Evolutionary conservation across 2,888 invertebrate genomes (phyloP), one percentile per base, ranked within the genome.

Genomic region (Coenonympha glycerion): DNA sequence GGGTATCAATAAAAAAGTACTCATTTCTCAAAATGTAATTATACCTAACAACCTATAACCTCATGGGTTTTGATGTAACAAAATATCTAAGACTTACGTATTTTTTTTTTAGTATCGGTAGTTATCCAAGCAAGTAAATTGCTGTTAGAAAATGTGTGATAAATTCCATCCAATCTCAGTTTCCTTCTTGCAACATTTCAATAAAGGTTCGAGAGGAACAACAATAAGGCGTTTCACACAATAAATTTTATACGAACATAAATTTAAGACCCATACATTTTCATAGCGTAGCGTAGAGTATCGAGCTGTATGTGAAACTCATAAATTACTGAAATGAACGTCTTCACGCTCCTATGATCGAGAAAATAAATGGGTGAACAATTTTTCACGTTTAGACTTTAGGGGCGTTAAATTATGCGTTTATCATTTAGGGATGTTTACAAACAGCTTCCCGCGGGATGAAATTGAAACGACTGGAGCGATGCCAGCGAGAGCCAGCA

Each of bases 391-490:
- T 78, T 76, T 73, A n/a, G n/a, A n/a, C n/a, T n/a, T n/a, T n/a
- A 69, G 73, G 68, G 73, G 81, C 79, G 78, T 81, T 83, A 84
- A 84, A 83, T 82, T 81, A 80, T 80, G 77, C 79, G 81, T 85
- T 84, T 80, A 85, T 83, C 83, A 84, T 84, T 85, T 82, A 80
- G 79, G 79, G 79, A 78, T 84, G 83, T 86, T 86, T 83, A 83
- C 84, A 76, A 74, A 72, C 68, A 69, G 61, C 69, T 68, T 71
- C 73, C 76, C 76, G 72, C 75, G 73, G 76, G 76, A 74, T 79
- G 72, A 79, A 84, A 86, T 86, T 86, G 85, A 86, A 87, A 85
- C 73, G 75, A 79, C 82, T 87, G 86, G 86, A 87, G 71, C 73
- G 56, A 53, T 79, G 84, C 85, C 84, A 84, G 74, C 65, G 51